Conservation (phyloP, 2,888 invertebrate genomes). For the Empis livida region DNA sequence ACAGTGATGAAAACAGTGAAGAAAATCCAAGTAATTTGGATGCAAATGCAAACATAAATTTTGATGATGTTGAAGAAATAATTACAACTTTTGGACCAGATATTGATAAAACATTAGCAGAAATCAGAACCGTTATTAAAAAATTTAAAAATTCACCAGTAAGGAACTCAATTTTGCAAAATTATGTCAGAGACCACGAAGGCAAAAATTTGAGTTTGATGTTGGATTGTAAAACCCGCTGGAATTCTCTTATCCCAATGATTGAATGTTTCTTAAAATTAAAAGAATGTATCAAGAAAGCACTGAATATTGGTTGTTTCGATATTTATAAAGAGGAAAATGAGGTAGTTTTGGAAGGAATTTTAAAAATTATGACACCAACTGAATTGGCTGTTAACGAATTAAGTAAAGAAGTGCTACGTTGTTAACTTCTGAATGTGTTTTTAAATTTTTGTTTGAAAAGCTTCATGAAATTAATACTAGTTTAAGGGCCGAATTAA, state of each 20-base stretch:
- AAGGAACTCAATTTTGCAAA: neutral
- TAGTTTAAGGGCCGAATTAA: too few relatives aligned
- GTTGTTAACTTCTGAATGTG: too few relatives aligned
- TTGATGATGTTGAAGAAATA: neutral
- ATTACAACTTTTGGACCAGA: neutral
- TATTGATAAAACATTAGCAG: neutral
- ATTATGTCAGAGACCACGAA: too few relatives aligned
- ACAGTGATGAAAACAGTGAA: neutral
- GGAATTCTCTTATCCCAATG: neutral
- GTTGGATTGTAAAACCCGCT: neutral
- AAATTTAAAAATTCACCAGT: neutral
- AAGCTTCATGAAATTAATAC: too few relatives aligned
- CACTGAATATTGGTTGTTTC: too few relatives aligned
- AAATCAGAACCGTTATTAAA: neutral
- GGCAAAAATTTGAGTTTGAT: neutral
- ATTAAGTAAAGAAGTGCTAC: too few relatives aligned
- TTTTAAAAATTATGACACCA: too few relatives aligned
- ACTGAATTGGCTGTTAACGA: too few relatives aligned
- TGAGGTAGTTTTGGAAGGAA: too few relatives aligned
- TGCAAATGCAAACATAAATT: neutral
- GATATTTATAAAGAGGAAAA: too few relatives aligned
- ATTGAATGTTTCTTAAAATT: neutral
- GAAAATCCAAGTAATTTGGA: neutral
- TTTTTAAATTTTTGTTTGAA: too few relatives aligned
- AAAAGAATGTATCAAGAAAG: too few relatives aligned